Percentiles rank a stretch among this genome's conserved stretches.
These are phyloP conservation scores for Diplazon laetatorius DNA, from an alignment of 2,888 invertebrate genomes.

Conservation along the genomic window DNA sequence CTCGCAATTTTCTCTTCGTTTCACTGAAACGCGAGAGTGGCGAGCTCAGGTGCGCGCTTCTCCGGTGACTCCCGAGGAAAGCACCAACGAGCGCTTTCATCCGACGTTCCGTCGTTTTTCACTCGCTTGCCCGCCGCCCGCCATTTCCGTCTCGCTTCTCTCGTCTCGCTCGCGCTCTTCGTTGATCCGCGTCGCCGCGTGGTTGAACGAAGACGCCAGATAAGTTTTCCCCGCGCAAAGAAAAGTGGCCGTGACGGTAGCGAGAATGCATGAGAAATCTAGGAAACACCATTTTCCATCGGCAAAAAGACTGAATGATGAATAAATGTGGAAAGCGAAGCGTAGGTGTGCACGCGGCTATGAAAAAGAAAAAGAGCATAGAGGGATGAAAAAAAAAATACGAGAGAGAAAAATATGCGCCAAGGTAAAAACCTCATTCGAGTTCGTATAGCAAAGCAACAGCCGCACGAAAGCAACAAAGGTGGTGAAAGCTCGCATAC, in stretches of 20 bases:
- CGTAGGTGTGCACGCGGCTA: not conserved
- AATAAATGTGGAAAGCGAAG: constrained; percentile 43
- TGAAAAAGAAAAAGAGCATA: constrained; percentile 36
- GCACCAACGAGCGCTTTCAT: constrained; percentile 12
- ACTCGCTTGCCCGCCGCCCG: no score
- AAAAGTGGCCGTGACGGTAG: constrained; percentile 52
- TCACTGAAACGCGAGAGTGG: not conserved
- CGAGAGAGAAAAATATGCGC: constrained; percentile 34
- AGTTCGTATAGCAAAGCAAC: constrained; percentile 34
- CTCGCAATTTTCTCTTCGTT: not conserved
- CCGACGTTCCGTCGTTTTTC: not conserved
- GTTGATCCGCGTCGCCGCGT: constrained; percentile 43
- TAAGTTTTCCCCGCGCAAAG: constrained; percentile 31
- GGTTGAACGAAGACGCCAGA: constrained; percentile 35
- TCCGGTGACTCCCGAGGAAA: constrained; percentile 2
- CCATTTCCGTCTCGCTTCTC: not conserved
- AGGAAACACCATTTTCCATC: constrained; percentile 35
- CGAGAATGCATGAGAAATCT: constrained; percentile 19
- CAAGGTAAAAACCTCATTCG: constrained; percentile 34
- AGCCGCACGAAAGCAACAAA: constrained; percentile 36
- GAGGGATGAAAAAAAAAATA: constrained; percentile 12
- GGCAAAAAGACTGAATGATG: constrained; percentile 35
- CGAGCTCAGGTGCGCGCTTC: constrained; percentile 17
- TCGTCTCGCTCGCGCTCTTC: not conserved
- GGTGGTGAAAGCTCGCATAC: constrained; percentile 2